These are phyloP conservation scores for Leuciscus waleckii DNA, from an alignment of 2,797 vertebrate genomes.

Conservation along the genomic window DNA sequence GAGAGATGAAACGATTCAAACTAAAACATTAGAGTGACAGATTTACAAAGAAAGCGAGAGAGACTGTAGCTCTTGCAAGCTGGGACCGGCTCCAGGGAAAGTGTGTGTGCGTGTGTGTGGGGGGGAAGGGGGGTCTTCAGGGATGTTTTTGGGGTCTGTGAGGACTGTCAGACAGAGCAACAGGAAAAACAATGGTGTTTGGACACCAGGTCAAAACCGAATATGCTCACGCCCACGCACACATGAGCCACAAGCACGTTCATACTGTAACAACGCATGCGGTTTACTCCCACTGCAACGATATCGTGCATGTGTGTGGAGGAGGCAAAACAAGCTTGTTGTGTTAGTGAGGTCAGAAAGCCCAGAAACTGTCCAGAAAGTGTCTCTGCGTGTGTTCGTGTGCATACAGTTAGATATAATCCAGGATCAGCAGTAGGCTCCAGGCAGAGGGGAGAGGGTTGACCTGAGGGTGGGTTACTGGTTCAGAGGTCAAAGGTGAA, in stretches of 20 bases:
- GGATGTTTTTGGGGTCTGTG: conserved; percentile 56
- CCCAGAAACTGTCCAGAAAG: conserved; percentile 36
- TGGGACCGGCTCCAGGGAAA: conserved; percentile 46
- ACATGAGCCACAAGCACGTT: neutral
- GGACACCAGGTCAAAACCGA: conserved; percentile 56
- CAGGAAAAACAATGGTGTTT: conserved; percentile 56
- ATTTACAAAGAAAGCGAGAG: conserved; percentile 25
- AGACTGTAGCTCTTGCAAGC: conserved; percentile 2
- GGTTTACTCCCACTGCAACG: conserved; percentile 11
- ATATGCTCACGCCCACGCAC: neutral
- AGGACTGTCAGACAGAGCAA: conserved; percentile 73
- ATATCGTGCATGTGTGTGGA: neutral
- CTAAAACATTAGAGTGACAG: conserved; percentile 15
- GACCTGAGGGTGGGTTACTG: conserved; percentile 55
- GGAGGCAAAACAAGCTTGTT: conserved; percentile 44
- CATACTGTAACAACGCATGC: neutral
- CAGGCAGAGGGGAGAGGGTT: conserved; percentile 48
- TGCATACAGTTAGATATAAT: conserved; percentile 47
- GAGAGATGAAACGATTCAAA: conserved; percentile 39
- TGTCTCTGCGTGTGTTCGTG: conserved; percentile 21
- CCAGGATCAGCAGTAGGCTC: conserved; percentile 45
- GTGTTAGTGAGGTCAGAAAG: conserved; percentile 22
- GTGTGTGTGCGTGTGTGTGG: neutral
- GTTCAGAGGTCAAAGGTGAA: conserved; percentile 59
- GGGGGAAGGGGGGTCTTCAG: conserved; percentile 2